phyloP scores from a whole-genome alignment of 2,888 invertebrate genomes.

The Sphecodes monilicornis region DNA sequence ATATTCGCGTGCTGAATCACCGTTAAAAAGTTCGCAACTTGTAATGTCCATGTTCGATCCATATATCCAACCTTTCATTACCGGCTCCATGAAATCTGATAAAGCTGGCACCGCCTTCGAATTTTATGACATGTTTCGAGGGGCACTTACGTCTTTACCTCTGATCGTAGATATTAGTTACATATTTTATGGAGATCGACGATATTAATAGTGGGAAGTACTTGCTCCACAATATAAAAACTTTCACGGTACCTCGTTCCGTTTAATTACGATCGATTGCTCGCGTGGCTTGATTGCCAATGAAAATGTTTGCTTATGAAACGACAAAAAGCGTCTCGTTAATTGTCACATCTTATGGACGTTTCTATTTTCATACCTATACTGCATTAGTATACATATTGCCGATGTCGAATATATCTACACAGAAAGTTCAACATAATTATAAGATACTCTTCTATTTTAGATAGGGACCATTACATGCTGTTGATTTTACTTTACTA shows the following conservation, averaged over 20 bases:
- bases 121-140: conserved; percentile 29
- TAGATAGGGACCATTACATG: too few species aligned
- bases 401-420: too few species aligned
- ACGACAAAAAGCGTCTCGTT: background rate
- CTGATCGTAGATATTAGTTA: conserved; percentile 15
- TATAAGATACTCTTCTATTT: too few species aligned
- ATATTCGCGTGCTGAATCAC: conserved; percentile 31
- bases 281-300: background rate
- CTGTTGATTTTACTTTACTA: too few species aligned
- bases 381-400: too few species aligned
- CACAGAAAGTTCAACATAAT: too few species aligned
- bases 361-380: background rate
- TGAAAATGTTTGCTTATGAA: background rate
- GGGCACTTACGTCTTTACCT: background rate
- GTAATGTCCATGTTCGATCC: conserved; percentile 28
- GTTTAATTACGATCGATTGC: background rate
- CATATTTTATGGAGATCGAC: conserved; percentile 18
- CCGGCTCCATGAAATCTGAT: conserved; percentile 28
- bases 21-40: conserved; percentile 34
- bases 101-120: background rate
- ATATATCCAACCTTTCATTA: conserved; percentile 30
- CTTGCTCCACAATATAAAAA: background rate
- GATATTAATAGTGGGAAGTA: background rate
- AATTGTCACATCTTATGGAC: background rate
- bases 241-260: background rate